Evolutionary conservation across 2,888 invertebrate genomes (phyloP), one percentile per base, ranked within the genome.

Genomic region (Hydropsyche betteni): DNA sequence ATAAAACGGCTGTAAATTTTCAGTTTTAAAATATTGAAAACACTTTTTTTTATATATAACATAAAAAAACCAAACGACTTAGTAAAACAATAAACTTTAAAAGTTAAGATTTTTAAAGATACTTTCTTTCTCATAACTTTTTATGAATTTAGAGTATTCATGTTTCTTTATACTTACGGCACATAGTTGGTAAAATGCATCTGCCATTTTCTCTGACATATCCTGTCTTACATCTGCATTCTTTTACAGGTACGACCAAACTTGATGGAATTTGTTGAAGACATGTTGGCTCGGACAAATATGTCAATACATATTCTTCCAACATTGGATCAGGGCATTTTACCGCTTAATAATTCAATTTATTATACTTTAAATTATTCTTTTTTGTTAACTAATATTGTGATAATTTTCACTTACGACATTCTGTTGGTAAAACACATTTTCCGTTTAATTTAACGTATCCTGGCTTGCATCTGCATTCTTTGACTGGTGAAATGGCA

Each of bases 401-500:
- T 44, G 44, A 4, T 44, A 44, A 10, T 61, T 33, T n/a, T 34
- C 24, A 70, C 70, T 24, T 53, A 70, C 70, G 53, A 53, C 70
- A 70, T 5, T 70, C 70, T 4, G n/a, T 14, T 7, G 34, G 33
- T 33, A 24, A 14, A 4, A 72, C 36, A 44, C 72, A 72, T 36
- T n/a, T 38, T 52, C 58, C 55, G 4, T 58, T 12, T 5, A 14
- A 44, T 55, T 55, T 55, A 10, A 72, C 72, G 24, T 72, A 72
- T 72, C 72, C 72, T 58, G 36, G 12, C 55, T 52, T 72, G 24
- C 72, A 72, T 10, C 72, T 55, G 38, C 72, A 72, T 58, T 61
- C 72, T 14, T 55, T 72, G 24, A 72, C 7, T 7, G 72, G 72
- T 14, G 58, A 14, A 7, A 55, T 58, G 2, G 38, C 8, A 24